Conservation (phyloP, 1,140 invertebrate genomes). For the Neodiprion virginianus region DNA sequence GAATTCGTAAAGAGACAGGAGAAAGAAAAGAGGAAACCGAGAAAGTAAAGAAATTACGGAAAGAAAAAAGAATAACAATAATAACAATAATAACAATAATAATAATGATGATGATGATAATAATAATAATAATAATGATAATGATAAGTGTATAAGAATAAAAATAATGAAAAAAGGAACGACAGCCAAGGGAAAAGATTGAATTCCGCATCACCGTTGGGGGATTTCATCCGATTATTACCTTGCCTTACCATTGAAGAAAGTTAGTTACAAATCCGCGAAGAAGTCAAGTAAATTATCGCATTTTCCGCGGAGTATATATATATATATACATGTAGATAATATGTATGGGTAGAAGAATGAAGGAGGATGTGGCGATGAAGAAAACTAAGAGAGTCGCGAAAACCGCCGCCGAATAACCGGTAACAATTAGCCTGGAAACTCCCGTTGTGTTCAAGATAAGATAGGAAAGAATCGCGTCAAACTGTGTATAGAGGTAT, state of each 20-base stretch:
- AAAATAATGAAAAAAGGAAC: background rate
- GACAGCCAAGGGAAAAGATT: background rate
- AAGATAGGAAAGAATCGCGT: background rate
- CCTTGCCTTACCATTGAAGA: background rate
- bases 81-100: background rate
- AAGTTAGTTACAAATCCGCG: background rate
- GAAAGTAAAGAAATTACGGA: too few species aligned
- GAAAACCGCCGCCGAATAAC: background rate
- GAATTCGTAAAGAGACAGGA: too few species aligned
- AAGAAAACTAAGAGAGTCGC: background rate
- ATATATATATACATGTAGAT: too few species aligned
- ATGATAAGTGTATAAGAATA: background rate
- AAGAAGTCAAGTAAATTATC: background rate
- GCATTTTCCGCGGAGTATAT: background rate
- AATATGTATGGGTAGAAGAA: background rate
- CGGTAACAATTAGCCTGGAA: background rate
- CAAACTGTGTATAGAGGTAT: too few species aligned
- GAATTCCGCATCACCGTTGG: background rate
- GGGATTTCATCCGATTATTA: background rate
- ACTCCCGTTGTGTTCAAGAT: constrained; percentile 1
- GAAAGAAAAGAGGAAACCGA: too few species aligned
- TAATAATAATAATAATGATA: background rate
- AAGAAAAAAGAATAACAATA: background rate
- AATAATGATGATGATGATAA: too few species aligned
- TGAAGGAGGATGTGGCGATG: background rate